Percentiles rank a stretch among this genome's conserved stretches.
phyloP scores from a whole-genome alignment of 2,113 vertebrate species.

The Halichoerus grypus region DNA sequence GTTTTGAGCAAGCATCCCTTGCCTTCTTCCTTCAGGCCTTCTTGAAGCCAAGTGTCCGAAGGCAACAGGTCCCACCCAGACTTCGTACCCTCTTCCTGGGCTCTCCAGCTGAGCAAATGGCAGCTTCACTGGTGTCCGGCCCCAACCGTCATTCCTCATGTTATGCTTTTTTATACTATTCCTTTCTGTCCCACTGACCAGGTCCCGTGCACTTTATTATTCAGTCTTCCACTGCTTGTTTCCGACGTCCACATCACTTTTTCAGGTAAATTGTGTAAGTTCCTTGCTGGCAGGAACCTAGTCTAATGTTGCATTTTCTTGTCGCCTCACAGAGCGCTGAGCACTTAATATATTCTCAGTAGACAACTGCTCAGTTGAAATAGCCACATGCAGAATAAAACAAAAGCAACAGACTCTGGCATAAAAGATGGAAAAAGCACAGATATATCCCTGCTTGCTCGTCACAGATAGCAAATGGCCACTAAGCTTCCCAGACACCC shows the following conservation, averaged over 20 bases:
- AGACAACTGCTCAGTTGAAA: neutral
- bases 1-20: neutral
- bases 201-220: neutral
- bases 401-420: neutral
- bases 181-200: neutral
- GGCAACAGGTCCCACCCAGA: neutral
- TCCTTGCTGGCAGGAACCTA: neutral
- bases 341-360: neutral
- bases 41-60: neutral
- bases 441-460: neutral
- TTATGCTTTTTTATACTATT: neutral
- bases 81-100: neutral
- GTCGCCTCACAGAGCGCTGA: neutral
- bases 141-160: neutral
- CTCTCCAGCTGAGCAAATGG: neutral
- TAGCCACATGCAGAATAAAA: neutral
- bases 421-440: neutral
- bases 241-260: neutral
- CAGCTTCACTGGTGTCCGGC: no score
- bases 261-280: neutral
- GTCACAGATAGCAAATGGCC: neutral
- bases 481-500: neutral
- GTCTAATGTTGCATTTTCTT: neutral
- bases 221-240: neutral
- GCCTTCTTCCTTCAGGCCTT: neutral